phyloP scores from a whole-genome alignment of 2,113 vertebrate species.

The Rhinopomastus cyanomelas region DNA sequence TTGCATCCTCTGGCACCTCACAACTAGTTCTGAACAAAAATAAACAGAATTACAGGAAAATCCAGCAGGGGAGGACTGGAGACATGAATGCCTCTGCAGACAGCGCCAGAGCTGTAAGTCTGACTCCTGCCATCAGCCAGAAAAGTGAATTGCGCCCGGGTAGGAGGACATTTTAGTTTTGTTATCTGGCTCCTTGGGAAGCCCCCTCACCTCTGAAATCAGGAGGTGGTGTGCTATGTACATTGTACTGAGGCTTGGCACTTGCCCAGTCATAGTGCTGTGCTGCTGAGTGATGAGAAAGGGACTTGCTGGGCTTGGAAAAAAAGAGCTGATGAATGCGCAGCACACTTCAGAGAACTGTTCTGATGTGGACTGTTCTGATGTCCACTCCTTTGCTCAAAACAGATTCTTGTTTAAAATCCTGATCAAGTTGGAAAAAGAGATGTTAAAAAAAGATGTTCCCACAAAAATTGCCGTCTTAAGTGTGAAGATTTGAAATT shows the following conservation, averaged over 20 bases:
- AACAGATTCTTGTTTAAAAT: background rate
- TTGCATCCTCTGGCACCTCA: background rate
- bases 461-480: background rate
- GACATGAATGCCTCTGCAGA: background rate
- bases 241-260: background rate
- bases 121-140: background rate
- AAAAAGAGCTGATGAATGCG: background rate
- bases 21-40: slow-evolving; percentile 2
- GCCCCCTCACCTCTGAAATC: slow-evolving; percentile 10
- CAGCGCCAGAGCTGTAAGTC: background rate
- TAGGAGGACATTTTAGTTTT: background rate
- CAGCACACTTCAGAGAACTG: background rate
- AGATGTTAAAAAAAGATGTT: background rate
- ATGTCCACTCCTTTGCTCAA: background rate
- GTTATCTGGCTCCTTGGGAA: background rate
- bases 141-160: fast-evolving
- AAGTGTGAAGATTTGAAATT: background rate
- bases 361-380: too few relatives aligned
- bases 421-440: background rate
- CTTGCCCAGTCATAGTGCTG: background rate
- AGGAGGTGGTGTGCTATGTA: background rate
- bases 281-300: background rate
- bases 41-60: background rate
- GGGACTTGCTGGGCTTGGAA: background rate
- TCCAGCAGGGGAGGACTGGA: background rate